Percentiles rank a stretch among this genome's conserved stretches.
These are phyloP conservation scores for Heteromormyrus szaboi DNA, from an alignment of 2,797 vertebrate genomes.

Conservation along the genomic window DNA sequence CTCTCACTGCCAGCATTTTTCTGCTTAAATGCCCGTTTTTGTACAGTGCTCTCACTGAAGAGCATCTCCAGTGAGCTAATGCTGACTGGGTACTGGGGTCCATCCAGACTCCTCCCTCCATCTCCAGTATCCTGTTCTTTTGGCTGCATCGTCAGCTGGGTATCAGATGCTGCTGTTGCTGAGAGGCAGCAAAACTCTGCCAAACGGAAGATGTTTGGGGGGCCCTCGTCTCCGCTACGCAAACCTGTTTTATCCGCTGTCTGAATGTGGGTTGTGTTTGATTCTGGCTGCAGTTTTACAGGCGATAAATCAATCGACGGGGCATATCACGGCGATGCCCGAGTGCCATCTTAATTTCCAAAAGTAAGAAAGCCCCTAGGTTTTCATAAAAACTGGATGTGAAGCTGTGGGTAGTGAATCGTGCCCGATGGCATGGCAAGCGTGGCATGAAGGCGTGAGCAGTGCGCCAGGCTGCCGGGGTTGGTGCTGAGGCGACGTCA, in stretches of 20 bases:
- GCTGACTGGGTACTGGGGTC: not conserved
- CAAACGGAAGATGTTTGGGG: not conserved
- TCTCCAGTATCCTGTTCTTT: not conserved
- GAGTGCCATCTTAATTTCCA: conserved; percentile 3
- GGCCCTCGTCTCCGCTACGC: not conserved
- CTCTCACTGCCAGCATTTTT: not conserved
- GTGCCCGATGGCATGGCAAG: conserved; percentile 28
- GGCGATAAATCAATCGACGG: not conserved
- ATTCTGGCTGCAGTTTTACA: not conserved
- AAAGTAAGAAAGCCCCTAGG: not conserved
- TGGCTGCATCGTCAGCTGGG: not conserved
- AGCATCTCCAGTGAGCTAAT: not conserved
- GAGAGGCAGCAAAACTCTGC: not conserved
- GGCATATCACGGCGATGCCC: not conserved
- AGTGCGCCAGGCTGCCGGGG: not conserved
- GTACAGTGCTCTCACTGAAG: not conserved
- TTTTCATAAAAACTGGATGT: conserved; percentile 12
- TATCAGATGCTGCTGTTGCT: not conserved
- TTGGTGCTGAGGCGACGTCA: conserved; percentile 15
- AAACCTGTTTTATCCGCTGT: not conserved
- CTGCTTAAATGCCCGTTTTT: not conserved
- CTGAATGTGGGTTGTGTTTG: not conserved
- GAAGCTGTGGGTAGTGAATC: conserved; percentile 21
- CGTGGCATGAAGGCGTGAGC: conserved; percentile 2
- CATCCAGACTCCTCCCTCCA: not conserved